Evolutionary conservation across 2,888 invertebrate species (phyloP).

Genomic region (Ephialtes manifestator): DNA sequence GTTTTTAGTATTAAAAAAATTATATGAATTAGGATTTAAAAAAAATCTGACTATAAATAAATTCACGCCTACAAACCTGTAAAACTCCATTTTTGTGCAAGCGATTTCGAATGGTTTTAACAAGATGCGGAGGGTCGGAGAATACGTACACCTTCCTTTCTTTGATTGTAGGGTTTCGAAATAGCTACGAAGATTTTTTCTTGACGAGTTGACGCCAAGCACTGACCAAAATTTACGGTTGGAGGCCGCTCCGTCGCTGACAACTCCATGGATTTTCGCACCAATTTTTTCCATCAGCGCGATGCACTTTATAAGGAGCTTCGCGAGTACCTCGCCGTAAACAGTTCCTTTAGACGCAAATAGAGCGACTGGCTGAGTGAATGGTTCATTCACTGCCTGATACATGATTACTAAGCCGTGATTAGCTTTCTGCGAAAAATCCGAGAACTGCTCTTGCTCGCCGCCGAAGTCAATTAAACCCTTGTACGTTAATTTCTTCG

Average conservation of each 20-base stretch:
- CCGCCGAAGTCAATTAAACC: conserved; percentile 69
- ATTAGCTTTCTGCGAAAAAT: conserved; percentile 60
- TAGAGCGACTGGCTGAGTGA: conserved; percentile 70
- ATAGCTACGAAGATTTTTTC: too few species aligned
- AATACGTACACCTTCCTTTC: too few species aligned
- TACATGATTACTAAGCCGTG: conserved; percentile 71
- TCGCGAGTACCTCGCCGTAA: conserved; percentile 52
- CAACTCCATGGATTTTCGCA: conserved; percentile 66
- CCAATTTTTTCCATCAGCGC: conserved; percentile 62
- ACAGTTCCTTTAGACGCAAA: conserved; percentile 69
- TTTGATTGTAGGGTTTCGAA: too few species aligned
- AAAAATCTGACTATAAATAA: too few species aligned
- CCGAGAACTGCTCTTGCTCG: conserved; percentile 11
- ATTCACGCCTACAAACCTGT: too few species aligned
- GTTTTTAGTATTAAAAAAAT: too few species aligned
- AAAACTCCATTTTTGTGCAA: too few species aligned
- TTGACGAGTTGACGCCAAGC: too few species aligned
- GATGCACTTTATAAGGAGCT: conserved; percentile 62
- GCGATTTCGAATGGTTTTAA: too few species aligned
- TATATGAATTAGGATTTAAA: too few species aligned
- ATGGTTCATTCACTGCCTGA: conserved; percentile 66
- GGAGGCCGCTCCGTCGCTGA: conserved; percentile 67
- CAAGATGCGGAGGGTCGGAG: too few species aligned
- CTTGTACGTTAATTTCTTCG: conserved; percentile 59
- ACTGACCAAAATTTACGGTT: conserved; percentile 57